Conservation (phyloP, 1,140 invertebrate genomes). For the Panagrolaimus sp. region DNA sequence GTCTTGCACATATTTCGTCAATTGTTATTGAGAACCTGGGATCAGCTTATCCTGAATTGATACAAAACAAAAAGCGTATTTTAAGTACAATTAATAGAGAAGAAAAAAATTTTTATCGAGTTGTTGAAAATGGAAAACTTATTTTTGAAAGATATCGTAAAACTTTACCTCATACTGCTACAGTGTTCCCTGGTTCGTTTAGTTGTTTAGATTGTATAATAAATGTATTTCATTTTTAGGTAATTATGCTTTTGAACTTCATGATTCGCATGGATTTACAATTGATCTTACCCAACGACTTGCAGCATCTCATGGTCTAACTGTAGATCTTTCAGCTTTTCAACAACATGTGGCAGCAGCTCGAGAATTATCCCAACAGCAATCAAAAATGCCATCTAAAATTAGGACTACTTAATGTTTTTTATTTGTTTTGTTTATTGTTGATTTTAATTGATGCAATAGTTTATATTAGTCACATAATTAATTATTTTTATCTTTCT, state of each 20-base stretch:
- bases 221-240: not conserved
- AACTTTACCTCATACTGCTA: not conserved
- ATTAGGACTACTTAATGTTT: too few relatives aligned
- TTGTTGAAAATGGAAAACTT: conserved; percentile 3
- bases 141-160: not conserved
- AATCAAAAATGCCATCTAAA: not conserved
- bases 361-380: not conserved
- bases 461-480: too few relatives aligned
- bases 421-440: too few relatives aligned
- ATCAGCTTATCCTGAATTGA: conserved; percentile 5
- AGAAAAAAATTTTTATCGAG: conserved; percentile 6
- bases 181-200: not conserved
- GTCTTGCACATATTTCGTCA: not conserved
- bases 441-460: too few relatives aligned
- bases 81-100: not conserved
- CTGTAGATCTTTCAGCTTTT: not conserved
- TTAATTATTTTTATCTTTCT: too few relatives aligned
- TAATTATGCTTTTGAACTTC: not conserved
- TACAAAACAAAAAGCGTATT: not conserved
- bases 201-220: not conserved
- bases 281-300: conserved; percentile 4
- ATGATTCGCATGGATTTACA: not conserved
- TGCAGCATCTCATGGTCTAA: not conserved
- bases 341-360: not conserved
- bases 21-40: not conserved